These are phyloP conservation scores for Coregonus clupeaformis DNA, from an alignment of 2,113 vertebrate species.

Conservation along the genomic window DNA sequence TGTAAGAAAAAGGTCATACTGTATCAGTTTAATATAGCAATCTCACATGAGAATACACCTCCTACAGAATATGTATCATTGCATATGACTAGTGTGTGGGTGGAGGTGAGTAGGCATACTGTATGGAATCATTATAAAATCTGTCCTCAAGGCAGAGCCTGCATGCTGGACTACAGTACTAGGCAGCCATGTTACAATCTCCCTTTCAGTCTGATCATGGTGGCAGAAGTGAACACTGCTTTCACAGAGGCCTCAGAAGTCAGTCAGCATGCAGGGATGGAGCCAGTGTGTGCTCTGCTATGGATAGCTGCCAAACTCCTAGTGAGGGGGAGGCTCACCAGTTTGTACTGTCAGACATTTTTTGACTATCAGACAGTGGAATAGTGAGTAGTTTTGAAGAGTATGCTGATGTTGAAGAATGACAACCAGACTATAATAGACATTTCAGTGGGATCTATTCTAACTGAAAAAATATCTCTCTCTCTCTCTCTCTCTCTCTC, in stretches of 20 bases:
- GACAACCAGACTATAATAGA: too few species aligned
- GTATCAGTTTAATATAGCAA: background rate
- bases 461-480: background rate
- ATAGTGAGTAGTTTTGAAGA: background rate
- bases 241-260: background rate
- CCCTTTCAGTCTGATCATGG: background rate
- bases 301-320: slow-evolving; percentile 1
- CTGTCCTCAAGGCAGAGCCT: background rate
- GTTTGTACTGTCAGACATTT: background rate
- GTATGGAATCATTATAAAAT: background rate
- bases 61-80: background rate
- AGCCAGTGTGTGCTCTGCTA: background rate
- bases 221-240: background rate
- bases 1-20: too few species aligned
- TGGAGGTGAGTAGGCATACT: background rate
- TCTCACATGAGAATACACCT: background rate
- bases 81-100: background rate
- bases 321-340: background rate
- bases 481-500: too few species aligned
- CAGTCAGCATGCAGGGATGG: background rate
- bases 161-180: background rate
- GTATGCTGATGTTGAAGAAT: background rate
- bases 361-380: background rate
- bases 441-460: too few species aligned
- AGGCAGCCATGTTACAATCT: background rate